Conservation (phyloP, 2,888 invertebrate species). For the Thymelicus acteon region DNA sequence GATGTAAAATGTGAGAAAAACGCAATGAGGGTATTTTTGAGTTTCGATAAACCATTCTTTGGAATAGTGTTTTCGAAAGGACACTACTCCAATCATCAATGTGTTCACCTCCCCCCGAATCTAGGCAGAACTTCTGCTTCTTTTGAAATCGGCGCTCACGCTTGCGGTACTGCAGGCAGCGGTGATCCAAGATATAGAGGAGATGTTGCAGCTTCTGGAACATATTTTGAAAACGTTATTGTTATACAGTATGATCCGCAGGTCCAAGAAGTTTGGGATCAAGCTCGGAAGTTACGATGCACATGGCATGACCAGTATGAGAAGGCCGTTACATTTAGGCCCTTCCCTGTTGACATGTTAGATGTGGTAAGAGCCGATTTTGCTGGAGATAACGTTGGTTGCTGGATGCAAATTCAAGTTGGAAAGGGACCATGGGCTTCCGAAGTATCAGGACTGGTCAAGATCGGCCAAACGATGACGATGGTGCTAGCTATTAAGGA, state of each 20-base stretch:
- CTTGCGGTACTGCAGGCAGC: conserved; percentile 96
- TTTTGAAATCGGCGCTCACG: conserved; percentile 95
- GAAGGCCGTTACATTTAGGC: conserved; percentile 96
- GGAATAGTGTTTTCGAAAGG: conserved; percentile 98
- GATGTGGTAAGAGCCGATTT: conserved; percentile 98
- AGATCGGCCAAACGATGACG: conserved; percentile 98
- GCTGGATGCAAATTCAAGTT: conserved; percentile 99
- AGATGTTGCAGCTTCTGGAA: conserved; percentile 94
- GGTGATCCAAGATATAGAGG: conserved; percentile 97
- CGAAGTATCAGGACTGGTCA: conserved; percentile 96
- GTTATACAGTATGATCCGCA: conserved; percentile 97
- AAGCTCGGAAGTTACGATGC: conserved; percentile 95
- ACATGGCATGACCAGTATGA: conserved; percentile 98
- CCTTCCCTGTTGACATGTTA: conserved; percentile 97
- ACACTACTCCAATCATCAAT: conserved; percentile 96
- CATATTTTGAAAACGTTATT: conserved; percentile 97
- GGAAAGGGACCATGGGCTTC: conserved; percentile 98
- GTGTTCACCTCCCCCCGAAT: conserved; percentile 95
- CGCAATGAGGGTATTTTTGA: conserved; percentile 96
- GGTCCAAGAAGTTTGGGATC: conserved; percentile 98
- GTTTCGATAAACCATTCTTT: conserved; percentile 97
- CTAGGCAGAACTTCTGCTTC: conserved; percentile 93
- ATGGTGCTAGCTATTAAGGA: conserved; percentile 98
- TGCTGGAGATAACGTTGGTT: conserved; percentile 97
- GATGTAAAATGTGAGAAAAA: conserved; percentile 98